phyloP scores from a whole-genome alignment of 2,888 invertebrate genomes.

The Coelinius sp. region DNA sequence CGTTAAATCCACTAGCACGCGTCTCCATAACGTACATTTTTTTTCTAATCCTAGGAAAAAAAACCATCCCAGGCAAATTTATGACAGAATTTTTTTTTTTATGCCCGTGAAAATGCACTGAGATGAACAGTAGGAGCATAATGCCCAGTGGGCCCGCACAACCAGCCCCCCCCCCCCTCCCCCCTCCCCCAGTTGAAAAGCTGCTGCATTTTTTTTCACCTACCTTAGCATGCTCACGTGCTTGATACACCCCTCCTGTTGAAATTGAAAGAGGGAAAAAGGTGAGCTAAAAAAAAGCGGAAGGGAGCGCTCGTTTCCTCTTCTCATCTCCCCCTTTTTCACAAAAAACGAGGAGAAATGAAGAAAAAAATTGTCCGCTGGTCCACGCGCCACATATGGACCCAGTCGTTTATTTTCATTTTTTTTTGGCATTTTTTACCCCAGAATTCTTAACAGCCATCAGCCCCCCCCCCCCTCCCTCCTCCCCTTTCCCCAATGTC shows the following conservation, averaged over 20 bases:
- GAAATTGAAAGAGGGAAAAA: slow-evolving; percentile 28
- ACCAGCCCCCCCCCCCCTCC: slow-evolving; percentile 15
- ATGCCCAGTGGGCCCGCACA: slow-evolving; percentile 41
- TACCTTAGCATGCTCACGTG: slow-evolving; percentile 44
- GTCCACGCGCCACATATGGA: slow-evolving; percentile 64
- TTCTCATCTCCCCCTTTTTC: slow-evolving; percentile 16
- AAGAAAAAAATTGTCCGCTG: slow-evolving; percentile 37
- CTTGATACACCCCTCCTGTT: slow-evolving; percentile 42
- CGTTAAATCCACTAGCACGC: slow-evolving; percentile 38
- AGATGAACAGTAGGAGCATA: slow-evolving; percentile 37
- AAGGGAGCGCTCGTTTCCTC: slow-evolving; percentile 37
- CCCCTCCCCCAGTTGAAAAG: slow-evolving; percentile 36
- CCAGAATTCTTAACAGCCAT: slow-evolving; percentile 53
- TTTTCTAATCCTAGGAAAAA: slow-evolving; percentile 20
- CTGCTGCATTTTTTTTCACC: slow-evolving; percentile 46
- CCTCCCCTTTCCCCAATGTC: slow-evolving; percentile 11
- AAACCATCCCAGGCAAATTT: slow-evolving; percentile 47
- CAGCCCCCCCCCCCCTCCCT: slow-evolving; percentile 35
- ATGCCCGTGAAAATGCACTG: slow-evolving; percentile 42
- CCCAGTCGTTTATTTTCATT: slow-evolving; percentile 52
- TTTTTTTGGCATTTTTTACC: slow-evolving; percentile 54
- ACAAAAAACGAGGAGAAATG: background rate
- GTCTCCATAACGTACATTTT: slow-evolving; percentile 38
- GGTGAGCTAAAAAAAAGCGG: slow-evolving; percentile 36
- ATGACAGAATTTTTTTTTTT: slow-evolving; percentile 46